These are phyloP conservation scores for Urocynchramus pylzowi DNA, from an alignment of 2,113 vertebrate species.

Conservation along the genomic window DNA sequence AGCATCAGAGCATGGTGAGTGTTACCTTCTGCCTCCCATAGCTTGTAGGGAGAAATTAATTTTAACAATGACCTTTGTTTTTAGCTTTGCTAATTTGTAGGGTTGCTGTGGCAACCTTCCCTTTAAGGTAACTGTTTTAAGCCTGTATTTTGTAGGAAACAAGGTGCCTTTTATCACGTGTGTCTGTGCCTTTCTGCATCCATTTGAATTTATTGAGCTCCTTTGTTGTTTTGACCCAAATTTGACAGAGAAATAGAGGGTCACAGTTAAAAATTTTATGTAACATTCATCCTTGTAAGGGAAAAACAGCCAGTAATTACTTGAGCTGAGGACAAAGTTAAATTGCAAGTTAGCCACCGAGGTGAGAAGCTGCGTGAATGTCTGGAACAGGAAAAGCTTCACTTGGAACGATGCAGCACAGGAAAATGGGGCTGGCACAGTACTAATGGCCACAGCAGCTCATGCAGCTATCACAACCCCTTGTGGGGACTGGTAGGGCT, in stretches of 20 bases:
- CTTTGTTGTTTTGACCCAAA: background rate
- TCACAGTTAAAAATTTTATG: background rate
- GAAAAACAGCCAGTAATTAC: background rate
- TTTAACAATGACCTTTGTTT: constrained; percentile 38
- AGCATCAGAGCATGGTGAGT: background rate
- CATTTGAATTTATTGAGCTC: background rate
- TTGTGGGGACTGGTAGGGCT: rapidly evolving
- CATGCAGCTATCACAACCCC: background rate
- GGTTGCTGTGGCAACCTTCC: constrained; percentile 36
- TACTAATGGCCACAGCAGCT: background rate
- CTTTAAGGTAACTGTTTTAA: constrained; percentile 12
- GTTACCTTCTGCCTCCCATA: background rate
- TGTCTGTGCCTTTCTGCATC: background rate
- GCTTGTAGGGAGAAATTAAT: constrained; percentile 26
- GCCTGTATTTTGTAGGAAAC: background rate
- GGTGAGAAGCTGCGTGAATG: background rate
- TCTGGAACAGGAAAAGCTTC: background rate
- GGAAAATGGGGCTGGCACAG: background rate
- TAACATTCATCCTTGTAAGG: background rate
- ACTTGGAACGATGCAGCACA: background rate
- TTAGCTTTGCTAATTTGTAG: constrained; percentile 17
- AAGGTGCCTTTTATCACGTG: background rate
- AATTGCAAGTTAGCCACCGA: background rate
- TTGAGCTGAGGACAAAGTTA: background rate
- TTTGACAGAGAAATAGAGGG: background rate